Evolutionary conservation across 2,113 vertebrate species (phyloP).

Genomic region (Rattus rattus): DNA sequence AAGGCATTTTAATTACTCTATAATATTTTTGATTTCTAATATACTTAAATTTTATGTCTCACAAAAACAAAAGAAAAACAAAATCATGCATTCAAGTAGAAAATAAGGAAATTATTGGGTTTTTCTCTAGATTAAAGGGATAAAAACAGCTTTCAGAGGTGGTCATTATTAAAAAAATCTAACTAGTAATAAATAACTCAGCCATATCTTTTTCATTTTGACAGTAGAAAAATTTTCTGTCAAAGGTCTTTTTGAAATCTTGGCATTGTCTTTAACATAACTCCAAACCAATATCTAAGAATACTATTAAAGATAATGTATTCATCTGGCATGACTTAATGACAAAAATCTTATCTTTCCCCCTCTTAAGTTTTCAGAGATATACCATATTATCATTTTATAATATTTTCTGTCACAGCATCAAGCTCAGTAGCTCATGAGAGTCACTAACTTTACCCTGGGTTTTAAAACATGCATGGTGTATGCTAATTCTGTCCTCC

Average conservation of each 20-base stretch:
- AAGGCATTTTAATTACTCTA: not conserved
- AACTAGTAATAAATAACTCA: not conserved
- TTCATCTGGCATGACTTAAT: constrained; percentile 57
- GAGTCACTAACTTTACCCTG: constrained; percentile 47
- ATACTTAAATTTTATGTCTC: not conserved
- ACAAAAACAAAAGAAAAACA: not conserved
- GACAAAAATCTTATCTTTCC: constrained; percentile 55
- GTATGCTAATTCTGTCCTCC: constrained; percentile 11
- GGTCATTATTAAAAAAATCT: not conserved
- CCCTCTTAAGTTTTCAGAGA: constrained; percentile 47
- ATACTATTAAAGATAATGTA: constrained; percentile 57
- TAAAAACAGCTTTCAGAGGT: not conserved
- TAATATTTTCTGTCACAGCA: constrained; percentile 60
- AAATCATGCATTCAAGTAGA: not conserved
- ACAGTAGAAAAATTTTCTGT: constrained; percentile 13
- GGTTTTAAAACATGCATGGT: constrained; percentile 1
- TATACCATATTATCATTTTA: constrained; percentile 61
- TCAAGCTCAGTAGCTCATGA: constrained; percentile 48
- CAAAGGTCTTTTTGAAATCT: constrained; percentile 57
- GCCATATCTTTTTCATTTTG: constrained; percentile 3
- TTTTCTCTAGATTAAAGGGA: not conserved
- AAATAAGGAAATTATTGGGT: not conserved
- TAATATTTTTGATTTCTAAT: not conserved
- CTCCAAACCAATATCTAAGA: constrained; percentile 41
- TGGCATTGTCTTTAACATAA: constrained; percentile 45